phyloP scores from a whole-genome alignment of 2,888 invertebrate species.

The Strigamia transsilvanica region DNA sequence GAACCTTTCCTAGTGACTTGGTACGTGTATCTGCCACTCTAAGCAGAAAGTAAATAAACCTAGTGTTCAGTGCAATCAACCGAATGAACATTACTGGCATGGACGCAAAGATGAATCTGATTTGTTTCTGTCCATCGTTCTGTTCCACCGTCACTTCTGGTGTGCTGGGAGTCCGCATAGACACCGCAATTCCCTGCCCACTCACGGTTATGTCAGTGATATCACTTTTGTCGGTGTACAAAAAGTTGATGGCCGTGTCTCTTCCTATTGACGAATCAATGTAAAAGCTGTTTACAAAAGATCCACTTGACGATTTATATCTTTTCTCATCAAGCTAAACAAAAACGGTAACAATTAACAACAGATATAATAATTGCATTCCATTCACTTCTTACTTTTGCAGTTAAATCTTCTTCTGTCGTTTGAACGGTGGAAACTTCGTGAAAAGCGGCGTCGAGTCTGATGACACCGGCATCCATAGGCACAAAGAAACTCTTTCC shows the following conservation, averaged over 20 bases:
- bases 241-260: conserved; percentile 26
- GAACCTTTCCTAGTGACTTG: neutral
- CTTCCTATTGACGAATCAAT: conserved; percentile 51
- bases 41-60: neutral
- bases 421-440: conserved; percentile 39
- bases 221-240: neutral
- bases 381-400: conserved; percentile 9
- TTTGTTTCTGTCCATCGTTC: neutral
- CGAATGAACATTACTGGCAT: neutral
- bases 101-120: neutral
- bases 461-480: neutral
- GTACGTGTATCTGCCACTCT: conserved; percentile 43
- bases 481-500: conserved; percentile 45
- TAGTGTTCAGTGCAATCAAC: no score
- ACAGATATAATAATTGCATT: neutral
- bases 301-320: neutral
- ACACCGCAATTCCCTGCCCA: neutral
- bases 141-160: neutral
- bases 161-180: neutral
- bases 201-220: conserved; percentile 26
- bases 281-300: neutral
- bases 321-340: neutral
- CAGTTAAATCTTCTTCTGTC: neutral
- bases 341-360: neutral
- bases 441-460: conserved; percentile 36